Conservation (phyloP, 2,113 vertebrate species). For the Oreochromis tanganicae region DNA sequence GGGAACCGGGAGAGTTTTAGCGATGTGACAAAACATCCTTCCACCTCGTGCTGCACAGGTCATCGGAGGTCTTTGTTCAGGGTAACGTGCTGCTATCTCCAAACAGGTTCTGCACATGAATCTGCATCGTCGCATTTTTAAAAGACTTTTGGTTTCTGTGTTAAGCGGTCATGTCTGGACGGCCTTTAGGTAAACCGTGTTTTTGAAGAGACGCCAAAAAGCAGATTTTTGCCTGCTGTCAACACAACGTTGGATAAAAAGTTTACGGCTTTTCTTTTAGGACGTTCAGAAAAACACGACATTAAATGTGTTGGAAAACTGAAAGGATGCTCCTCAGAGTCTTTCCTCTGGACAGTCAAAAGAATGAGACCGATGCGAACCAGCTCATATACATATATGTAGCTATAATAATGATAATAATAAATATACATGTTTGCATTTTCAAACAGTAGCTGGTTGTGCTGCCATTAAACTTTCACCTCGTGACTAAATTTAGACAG, state of each 20-base stretch:
- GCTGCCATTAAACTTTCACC: not conserved
- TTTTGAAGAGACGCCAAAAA: not conserved
- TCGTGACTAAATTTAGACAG: not conserved
- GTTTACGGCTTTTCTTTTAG: not conserved
- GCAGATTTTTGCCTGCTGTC: rapidly evolving
- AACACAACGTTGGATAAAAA: not conserved
- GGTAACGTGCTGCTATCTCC: not conserved
- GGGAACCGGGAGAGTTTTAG: slow-evolving; percentile 13
- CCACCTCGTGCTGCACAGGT: not conserved
- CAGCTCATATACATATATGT: rapidly evolving
- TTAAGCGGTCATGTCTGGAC: not conserved
- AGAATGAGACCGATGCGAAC: not conserved
- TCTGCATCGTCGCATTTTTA: rapidly evolving
- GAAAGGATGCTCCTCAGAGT: not conserved
- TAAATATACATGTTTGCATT: not conserved
- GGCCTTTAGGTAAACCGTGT: not conserved
- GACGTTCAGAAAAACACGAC: rapidly evolving
- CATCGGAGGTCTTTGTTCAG: not conserved
- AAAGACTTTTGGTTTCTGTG: not conserved
- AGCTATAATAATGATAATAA: not conserved
- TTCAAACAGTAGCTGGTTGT: not conserved
- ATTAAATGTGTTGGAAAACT: not conserved
- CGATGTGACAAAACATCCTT: not conserved
- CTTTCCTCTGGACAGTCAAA: not conserved
- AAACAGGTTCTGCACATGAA: not conserved